phyloP scores from a whole-genome alignment of 2,113 vertebrate species.

The Melierax canorus region DNA sequence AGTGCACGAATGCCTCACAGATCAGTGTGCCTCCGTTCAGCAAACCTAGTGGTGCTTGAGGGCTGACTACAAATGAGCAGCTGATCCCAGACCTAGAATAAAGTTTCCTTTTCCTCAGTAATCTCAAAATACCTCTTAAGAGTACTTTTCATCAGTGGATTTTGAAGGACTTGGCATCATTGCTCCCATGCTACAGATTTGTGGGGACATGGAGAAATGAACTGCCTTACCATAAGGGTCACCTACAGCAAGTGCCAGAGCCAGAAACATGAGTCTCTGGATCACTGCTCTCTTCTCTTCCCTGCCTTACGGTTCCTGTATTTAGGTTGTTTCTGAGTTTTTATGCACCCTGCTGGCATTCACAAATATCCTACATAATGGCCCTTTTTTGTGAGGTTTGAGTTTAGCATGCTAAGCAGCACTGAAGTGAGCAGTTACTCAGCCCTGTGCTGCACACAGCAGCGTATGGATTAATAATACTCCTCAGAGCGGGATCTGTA shows the following conservation, averaged over 20 bases:
- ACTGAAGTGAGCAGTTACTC: not conserved
- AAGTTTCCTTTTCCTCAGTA: not conserved
- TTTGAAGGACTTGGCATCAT: not conserved
- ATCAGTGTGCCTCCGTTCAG: accelerated
- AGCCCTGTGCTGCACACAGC: not conserved
- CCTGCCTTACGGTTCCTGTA: not conserved
- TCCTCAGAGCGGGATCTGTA: not conserved
- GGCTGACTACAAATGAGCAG: not conserved
- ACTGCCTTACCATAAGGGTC: accelerated
- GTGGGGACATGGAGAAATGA: not conserved
- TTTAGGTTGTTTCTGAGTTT: not conserved
- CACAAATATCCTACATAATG: not conserved
- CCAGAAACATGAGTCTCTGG: not conserved
- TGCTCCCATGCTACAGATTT: not conserved
- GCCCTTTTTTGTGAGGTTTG: not conserved
- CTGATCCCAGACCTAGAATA: not conserved
- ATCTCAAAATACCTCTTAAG: not conserved
- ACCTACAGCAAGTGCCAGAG: not conserved
- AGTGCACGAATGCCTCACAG: accelerated
- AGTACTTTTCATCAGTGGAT: not conserved
- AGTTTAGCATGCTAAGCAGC: not conserved
- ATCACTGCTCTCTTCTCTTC: not conserved
- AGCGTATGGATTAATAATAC: not conserved
- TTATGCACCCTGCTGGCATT: not conserved
- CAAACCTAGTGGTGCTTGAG: not conserved